A percentile compares a stretch with the other conserved stretches of the same genome.
Evolutionary conservation across 2,888 invertebrate species (phyloP).

Genomic region (Drosophila suboccidentalis): DNA sequence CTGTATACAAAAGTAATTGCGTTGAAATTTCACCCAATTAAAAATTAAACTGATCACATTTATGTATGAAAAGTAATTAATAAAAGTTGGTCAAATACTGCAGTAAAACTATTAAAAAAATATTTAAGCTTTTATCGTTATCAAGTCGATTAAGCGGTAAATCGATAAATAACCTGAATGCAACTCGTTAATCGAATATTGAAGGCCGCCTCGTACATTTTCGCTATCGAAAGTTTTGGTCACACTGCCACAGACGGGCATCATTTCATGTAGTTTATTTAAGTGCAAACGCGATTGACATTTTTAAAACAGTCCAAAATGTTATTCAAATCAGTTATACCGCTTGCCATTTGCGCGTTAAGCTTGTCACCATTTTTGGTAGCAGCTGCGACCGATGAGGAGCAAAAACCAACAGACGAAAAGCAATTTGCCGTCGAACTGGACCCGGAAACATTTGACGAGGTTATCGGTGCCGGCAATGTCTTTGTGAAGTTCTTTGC

Average conservation of each 20-base stretch:
- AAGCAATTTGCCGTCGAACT: conserved; percentile 85
- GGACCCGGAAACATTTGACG: conserved; percentile 88
- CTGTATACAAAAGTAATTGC: too few relatives aligned
- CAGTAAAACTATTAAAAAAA: neutral
- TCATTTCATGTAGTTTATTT: conserved; percentile 31
- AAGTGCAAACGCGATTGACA: conserved; percentile 18
- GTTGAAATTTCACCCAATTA: neutral
- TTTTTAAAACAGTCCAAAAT: conserved; percentile 37
- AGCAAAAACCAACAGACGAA: conserved; percentile 50
- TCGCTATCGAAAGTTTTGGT: conserved; percentile 9
- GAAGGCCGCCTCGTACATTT: neutral
- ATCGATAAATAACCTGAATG: conserved; percentile 16
- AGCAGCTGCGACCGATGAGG: conserved; percentile 35
- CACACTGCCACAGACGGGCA: conserved; percentile 28
- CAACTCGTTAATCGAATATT: conserved; percentile 3
- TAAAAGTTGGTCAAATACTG: neutral
- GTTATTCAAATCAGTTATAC: conserved; percentile 59
- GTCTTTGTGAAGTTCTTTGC: conserved; percentile 93
- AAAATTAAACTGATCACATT: conserved; percentile 2
- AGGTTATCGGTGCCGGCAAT: conserved; percentile 88
- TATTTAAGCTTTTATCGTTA: neutral
- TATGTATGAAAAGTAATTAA: neutral
- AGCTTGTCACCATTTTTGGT: conserved; percentile 42
- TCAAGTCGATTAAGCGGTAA: too few relatives aligned
- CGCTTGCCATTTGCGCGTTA: conserved; percentile 56